Conservation (phyloP, 2,888 invertebrate genomes). For the Iphiclides podalirius region DNA sequence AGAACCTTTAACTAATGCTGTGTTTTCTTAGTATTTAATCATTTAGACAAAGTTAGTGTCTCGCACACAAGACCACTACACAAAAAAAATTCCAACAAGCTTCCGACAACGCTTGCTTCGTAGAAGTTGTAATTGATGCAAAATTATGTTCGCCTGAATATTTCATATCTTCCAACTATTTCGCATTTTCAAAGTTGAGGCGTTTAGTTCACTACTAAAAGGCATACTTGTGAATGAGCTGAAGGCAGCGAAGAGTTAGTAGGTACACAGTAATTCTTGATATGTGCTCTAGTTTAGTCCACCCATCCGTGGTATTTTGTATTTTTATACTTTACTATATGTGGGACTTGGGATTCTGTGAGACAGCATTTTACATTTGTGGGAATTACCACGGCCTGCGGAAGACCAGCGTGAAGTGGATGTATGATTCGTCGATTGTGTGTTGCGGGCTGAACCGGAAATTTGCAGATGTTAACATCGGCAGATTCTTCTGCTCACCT, state of each 20-base stretch:
- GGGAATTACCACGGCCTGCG: no score
- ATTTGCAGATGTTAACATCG: no score
- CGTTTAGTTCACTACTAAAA: neutral
- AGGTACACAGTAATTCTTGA: neutral
- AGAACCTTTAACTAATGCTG: no score
- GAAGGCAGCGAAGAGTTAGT: neutral
- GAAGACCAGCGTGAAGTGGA: no score
- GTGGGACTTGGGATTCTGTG: neutral
- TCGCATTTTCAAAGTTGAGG: neutral
- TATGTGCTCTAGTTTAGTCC: neutral
- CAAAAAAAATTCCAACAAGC: neutral
- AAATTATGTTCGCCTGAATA: constrained; percentile 5
- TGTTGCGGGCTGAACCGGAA: no score
- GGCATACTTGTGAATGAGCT: neutral
- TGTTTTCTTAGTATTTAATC: no score
- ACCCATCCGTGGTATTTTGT: neutral
- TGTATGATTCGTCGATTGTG: no score
- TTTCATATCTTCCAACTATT: neutral
- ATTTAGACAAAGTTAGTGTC: neutral
- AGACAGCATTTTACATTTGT: no score
- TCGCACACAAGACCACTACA: neutral
- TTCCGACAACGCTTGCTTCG: neutral
- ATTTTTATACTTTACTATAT: neutral
- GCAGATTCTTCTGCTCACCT: no score
- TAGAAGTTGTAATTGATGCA: constrained; percentile 2